Evolutionary conservation across 2,888 invertebrate species (phyloP), one percentile per base, ranked within the genome.

Genomic region (Drosophila conformis): DNA sequence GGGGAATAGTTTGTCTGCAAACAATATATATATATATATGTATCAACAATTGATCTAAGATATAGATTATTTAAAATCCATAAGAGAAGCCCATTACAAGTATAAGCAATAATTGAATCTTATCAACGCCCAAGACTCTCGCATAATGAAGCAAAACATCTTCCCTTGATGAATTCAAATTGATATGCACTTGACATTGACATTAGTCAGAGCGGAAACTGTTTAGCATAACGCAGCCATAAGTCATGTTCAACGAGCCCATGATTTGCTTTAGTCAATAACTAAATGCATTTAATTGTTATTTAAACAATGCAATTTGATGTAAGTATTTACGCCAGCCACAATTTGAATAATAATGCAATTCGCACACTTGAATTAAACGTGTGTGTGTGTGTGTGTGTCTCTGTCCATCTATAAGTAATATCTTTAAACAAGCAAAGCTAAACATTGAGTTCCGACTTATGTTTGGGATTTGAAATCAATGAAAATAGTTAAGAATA

Each of bases 321-420:
- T 42, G 15, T 13, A 56, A 36, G 4, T 21, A 31, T 53, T n/a
- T 46, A 18, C 15, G 31, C 31, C 60, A 66, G 57, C 10, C 73
- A 48, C 36, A 62, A 46, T 25, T 60, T 38, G 54, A 52, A 61
- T 67, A 49, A 49, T 35, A 62, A 46, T 31, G 8, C 25, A 59
- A 46, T 82, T 85, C 82, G 60, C 82, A 83, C 80, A 83, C 88
- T 83, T 85, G 83, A 82, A 69, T 40, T 52, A 15, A 42, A 33
- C 33, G 38, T 38, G 38, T 40, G 40, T 38, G 11, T n/a, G 11
- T 35, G 35, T 6, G 15, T 4, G 2, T 13, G 13, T 11, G 21
- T 13, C 13, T 46, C 13, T 21, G 21, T 21, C 13, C 4, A 2
- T 15, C 36, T 15, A 5, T 42, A 46, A 25, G 21, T 2, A 46